Evolutionary conservation across 30 jellyfish, hydroid and myxozoan species (phyloP).

Genomic region (Chironex yamaguchii): DNA sequence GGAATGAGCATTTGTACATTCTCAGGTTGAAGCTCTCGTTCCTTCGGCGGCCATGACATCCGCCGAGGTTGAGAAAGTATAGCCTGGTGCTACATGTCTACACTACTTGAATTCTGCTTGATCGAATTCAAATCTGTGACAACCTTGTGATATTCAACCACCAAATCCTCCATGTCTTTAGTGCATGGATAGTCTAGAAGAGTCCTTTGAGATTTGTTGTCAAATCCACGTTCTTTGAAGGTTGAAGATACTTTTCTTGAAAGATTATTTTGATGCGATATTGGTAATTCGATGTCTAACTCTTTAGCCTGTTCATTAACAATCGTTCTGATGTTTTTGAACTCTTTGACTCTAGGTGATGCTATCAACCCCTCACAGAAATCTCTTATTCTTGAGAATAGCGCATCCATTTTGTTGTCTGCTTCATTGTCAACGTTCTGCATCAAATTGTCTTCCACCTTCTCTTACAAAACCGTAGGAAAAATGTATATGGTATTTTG

Average conservation of each 20-base stretch:
- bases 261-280: constrained; percentile 9
- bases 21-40: constrained; percentile 11
- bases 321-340: constrained; percentile 11
- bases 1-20: constrained; percentile 8
- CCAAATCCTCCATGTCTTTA: background rate
- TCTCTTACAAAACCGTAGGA: background rate
- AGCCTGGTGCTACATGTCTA: constrained; percentile 1
- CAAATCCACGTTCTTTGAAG: background rate
- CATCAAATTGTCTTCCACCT: constrained; percentile 3
- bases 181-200: constrained; percentile 31
- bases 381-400: constrained; percentile 6
- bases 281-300: constrained; percentile 1
- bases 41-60: constrained; percentile 54
- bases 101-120: background rate
- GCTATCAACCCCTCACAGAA: constrained; percentile 23
- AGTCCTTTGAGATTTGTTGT: background rate
- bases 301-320: constrained; percentile 6
- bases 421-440: background rate
- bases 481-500: constrained; percentile 28
- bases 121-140: background rate
- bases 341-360: constrained; percentile 11
- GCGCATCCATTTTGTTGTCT: background rate
- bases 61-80: constrained; percentile 17
- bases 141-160: background rate
- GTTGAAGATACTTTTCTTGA: constrained; percentile 1